Conservation (phyloP, 1,140 invertebrate species). For the Rhynchophorus ferrugineus region DNA sequence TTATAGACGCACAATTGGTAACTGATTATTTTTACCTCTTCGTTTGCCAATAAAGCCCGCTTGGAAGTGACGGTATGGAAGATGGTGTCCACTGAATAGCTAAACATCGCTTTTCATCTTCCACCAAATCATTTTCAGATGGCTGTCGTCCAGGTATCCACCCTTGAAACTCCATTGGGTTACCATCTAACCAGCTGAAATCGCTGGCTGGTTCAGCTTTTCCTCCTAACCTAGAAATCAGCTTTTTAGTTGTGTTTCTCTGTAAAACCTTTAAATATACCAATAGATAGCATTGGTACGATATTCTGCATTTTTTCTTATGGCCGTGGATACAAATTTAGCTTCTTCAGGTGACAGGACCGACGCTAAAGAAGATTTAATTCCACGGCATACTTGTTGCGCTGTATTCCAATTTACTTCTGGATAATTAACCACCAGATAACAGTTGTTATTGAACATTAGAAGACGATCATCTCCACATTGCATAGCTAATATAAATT, state of each 20-base stretch:
- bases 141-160: slow-evolving; percentile 48
- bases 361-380: slow-evolving; percentile 53
- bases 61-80: slow-evolving; percentile 48
- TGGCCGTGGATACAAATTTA: slow-evolving; percentile 54
- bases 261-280: slow-evolving; percentile 48
- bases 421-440: slow-evolving; percentile 63
- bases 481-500: slow-evolving; percentile 40
- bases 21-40: slow-evolving; percentile 6
- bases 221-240: slow-evolving; percentile 25
- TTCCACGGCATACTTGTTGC: slow-evolving; percentile 60
- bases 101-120: slow-evolving; percentile 45
- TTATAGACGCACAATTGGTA: too few relatives aligned
- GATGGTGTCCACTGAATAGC: slow-evolving; percentile 56
- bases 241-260: too few relatives aligned
- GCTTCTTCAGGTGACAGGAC: slow-evolving; percentile 56
- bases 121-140: slow-evolving; percentile 35
- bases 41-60: slow-evolving; percentile 56
- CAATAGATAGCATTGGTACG: slow-evolving; percentile 60
- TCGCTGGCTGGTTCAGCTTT: slow-evolving; percentile 39
- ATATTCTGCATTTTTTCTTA: slow-evolving; percentile 58
- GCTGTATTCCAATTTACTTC: slow-evolving; percentile 66
- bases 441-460: slow-evolving; percentile 59
- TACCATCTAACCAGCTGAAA: slow-evolving; percentile 52
- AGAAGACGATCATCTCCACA: slow-evolving; percentile 58
- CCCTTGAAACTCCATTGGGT: slow-evolving; percentile 45